Evolutionary conservation across 2,113 vertebrate species (phyloP).

Genomic region (Brachypodius melanocephalos): DNA sequence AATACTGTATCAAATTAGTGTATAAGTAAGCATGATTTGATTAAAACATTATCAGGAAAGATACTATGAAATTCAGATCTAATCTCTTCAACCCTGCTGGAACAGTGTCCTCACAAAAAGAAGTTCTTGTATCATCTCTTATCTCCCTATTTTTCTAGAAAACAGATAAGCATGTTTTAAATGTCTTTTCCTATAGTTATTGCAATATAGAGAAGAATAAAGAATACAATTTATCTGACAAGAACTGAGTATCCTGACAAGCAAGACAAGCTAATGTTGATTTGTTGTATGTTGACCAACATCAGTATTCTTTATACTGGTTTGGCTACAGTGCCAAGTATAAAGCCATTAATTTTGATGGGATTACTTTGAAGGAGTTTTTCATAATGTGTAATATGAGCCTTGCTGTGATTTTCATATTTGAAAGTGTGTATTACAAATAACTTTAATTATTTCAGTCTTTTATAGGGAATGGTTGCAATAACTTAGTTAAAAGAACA

Average conservation of each 20-base stretch:
- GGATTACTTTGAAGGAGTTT: neutral
- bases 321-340: neutral
- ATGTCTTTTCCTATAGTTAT: neutral
- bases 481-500: neutral
- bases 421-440: neutral
- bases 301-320: neutral
- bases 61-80: neutral
- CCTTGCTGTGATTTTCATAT: neutral
- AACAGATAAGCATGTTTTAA: neutral
- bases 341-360: neutral
- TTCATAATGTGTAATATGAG: neutral
- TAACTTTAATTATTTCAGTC: slow-evolving; percentile 24
- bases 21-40: neutral
- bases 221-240: neutral
- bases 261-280: neutral
- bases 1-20: neutral
- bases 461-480: neutral
- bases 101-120: neutral
- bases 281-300: neutral
- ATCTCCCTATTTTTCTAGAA: neutral
- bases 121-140: neutral
- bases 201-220: neutral
- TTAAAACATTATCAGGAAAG: neutral
- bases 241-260: neutral
- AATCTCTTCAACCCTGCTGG: neutral